Percentiles rank a stretch among this genome's conserved stretches.
Evolutionary conservation across 2,888 invertebrate species (phyloP).

Genomic region (Ditylenchus weischeri): DNA sequence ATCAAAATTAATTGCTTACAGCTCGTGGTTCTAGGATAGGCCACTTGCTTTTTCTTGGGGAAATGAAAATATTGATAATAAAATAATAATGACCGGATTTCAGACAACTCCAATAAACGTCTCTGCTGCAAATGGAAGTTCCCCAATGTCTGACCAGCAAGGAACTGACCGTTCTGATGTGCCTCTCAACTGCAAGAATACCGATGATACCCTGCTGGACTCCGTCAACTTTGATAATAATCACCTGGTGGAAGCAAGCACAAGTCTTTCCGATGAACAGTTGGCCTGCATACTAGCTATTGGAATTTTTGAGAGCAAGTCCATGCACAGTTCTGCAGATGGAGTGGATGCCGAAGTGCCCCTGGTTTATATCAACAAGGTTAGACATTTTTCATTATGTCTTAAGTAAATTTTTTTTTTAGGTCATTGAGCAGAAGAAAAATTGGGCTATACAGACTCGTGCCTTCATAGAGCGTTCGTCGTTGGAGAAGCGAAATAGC

Average conservation of each 20-base stretch:
- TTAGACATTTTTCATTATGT: slow-evolving; percentile 15
- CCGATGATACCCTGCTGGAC: slow-evolving; percentile 74
- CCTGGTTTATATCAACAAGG: slow-evolving; percentile 69
- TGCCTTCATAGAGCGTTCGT: slow-evolving; percentile 74
- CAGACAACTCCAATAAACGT: not conserved
- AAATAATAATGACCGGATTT: slow-evolving; percentile 1
- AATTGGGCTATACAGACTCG: slow-evolving; percentile 76
- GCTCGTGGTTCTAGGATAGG: not conserved
- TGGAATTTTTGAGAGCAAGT: slow-evolving; percentile 66
- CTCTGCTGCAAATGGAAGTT: too few relatives aligned
- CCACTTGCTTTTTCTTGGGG: not conserved
- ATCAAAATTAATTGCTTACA: too few relatives aligned
- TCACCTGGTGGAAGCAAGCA: slow-evolving; percentile 64
- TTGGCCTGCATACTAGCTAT: slow-evolving; percentile 75
- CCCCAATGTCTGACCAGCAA: not conserved
- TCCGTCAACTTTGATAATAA: slow-evolving; percentile 70
- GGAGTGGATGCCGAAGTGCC: slow-evolving; percentile 78
- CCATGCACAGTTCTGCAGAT: slow-evolving; percentile 73
- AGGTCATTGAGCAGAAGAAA: slow-evolving; percentile 68
- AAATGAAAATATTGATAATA: too few relatives aligned
- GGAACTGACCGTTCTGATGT: slow-evolving; percentile 8
- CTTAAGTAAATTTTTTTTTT: slow-evolving; percentile 21
- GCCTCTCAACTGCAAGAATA: slow-evolving; percentile 26
- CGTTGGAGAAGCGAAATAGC: slow-evolving; percentile 73
- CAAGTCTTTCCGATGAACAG: slow-evolving; percentile 43